Evolutionary conservation across 2,888 invertebrate genomes (phyloP).

Genomic region (Acronicta leporina): DNA sequence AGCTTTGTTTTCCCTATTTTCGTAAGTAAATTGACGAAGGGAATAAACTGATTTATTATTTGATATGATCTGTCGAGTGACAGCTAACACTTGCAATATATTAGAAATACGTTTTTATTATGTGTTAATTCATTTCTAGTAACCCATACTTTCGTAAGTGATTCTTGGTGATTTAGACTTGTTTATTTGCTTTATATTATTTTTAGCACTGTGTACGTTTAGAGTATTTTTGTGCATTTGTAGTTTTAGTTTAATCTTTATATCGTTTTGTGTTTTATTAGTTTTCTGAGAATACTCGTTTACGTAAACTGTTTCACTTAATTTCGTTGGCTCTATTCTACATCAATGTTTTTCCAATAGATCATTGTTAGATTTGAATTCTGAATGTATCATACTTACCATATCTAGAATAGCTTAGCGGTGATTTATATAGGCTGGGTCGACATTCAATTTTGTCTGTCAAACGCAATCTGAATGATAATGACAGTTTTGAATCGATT

Average conservation of each 20-base stretch:
- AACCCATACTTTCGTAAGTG: conserved; percentile 25
- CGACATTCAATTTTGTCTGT: too few species aligned
- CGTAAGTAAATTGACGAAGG: conserved; percentile 40
- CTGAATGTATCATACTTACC: too few species aligned
- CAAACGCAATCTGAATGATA: too few species aligned
- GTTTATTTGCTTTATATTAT: conserved; percentile 49
- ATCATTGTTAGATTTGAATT: too few species aligned
- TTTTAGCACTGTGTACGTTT: conserved; percentile 40
- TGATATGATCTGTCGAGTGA: conserved; percentile 60
- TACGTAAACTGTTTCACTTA: conserved; percentile 15
- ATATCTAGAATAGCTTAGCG: too few species aligned
- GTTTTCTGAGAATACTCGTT: conserved; percentile 41
- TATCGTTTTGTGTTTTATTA: conserved; percentile 34
- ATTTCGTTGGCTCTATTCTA: neutral
- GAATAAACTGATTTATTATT: conserved; percentile 56
- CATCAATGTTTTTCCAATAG: conserved; percentile 1
- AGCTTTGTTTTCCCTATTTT: conserved; percentile 44
- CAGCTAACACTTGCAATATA: conserved; percentile 47
- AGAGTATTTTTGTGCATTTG: conserved; percentile 43
- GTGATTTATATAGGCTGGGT: too few species aligned
- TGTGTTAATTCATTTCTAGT: conserved; percentile 57
- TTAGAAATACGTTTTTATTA: conserved; percentile 60
- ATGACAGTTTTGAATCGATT: too few species aligned
- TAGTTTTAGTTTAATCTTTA: conserved; percentile 42
- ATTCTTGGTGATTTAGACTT: conserved; percentile 44